Evolutionary conservation across 2,113 vertebrate genomes (phyloP).

Genomic region (Corythornis cristatus): DNA sequence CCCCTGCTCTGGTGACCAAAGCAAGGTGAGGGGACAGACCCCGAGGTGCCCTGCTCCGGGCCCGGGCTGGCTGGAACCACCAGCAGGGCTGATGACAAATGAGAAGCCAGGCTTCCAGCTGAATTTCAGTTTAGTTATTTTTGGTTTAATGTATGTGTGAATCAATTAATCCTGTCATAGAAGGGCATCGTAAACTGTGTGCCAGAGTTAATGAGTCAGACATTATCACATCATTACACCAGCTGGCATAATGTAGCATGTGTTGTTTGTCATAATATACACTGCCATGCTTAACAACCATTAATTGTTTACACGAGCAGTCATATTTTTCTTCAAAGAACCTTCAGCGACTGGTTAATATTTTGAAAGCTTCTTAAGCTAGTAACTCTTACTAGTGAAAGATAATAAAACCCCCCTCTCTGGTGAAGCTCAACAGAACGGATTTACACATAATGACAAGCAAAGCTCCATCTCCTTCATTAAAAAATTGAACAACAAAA

Average conservation of each 20-base stretch:
- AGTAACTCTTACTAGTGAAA: constrained; percentile 58
- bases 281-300: constrained; percentile 92
- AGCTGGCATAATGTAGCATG: constrained; percentile 97
- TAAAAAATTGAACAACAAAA: neutral
- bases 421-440: neutral
- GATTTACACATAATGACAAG: neutral
- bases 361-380: constrained; percentile 78
- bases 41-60: neutral
- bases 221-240: constrained; percentile 98
- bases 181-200: constrained; percentile 96
- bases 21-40: constrained; percentile 17
- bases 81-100: constrained; percentile 84
- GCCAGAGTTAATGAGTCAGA: constrained; percentile 97
- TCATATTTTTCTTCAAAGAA: constrained; percentile 85
- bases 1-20: neutral
- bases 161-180: constrained; percentile 98
- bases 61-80: constrained; percentile 46
- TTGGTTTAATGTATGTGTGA: constrained; percentile 98
- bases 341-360: constrained; percentile 80
- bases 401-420: constrained; percentile 7
- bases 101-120: constrained; percentile 85
- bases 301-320: constrained; percentile 90
- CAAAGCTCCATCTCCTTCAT: neutral
- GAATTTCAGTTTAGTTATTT: constrained; percentile 94
- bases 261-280: constrained; percentile 99